Evolutionary conservation across 2,797 vertebrate species (phyloP).

Genomic region (Mus spretus): DNA sequence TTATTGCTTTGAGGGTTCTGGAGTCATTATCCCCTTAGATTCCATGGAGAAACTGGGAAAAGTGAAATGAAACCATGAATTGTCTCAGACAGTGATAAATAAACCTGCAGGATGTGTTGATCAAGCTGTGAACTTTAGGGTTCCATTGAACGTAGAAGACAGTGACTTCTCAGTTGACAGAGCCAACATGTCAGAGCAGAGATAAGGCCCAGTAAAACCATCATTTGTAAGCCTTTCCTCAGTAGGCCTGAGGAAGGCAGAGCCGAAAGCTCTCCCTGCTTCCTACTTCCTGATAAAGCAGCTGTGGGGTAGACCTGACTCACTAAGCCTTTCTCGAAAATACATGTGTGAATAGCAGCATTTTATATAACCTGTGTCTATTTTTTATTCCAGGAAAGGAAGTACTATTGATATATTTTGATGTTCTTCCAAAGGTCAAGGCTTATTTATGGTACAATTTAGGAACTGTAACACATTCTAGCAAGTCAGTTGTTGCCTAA

Average conservation of each 20-base stretch:
- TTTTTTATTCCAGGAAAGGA: background rate
- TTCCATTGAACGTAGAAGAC: background rate
- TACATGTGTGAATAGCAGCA: background rate
- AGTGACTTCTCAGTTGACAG: background rate
- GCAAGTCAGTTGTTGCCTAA: background rate
- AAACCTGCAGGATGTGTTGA: background rate
- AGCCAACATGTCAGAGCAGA: background rate
- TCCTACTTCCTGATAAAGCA: background rate
- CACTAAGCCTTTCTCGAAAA: background rate
- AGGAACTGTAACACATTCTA: too few relatives aligned
- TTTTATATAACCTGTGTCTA: background rate
- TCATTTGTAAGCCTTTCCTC: background rate
- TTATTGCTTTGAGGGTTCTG: background rate
- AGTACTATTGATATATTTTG: background rate
- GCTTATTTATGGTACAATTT: background rate
- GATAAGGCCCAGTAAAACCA: background rate
- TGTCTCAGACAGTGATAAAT: slow-evolving; percentile 8
- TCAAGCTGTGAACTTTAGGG: background rate
- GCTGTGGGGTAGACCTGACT: background rate
- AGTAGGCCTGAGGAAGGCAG: background rate
- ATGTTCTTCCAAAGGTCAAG: background rate
- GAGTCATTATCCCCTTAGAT: slow-evolving; percentile 27
- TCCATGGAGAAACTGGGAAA: background rate
- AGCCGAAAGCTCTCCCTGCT: background rate
- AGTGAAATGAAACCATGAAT: slow-evolving; percentile 5